Conservation (phyloP, 2,113 vertebrate genomes). For the Cheirogaleus medius region DNA sequence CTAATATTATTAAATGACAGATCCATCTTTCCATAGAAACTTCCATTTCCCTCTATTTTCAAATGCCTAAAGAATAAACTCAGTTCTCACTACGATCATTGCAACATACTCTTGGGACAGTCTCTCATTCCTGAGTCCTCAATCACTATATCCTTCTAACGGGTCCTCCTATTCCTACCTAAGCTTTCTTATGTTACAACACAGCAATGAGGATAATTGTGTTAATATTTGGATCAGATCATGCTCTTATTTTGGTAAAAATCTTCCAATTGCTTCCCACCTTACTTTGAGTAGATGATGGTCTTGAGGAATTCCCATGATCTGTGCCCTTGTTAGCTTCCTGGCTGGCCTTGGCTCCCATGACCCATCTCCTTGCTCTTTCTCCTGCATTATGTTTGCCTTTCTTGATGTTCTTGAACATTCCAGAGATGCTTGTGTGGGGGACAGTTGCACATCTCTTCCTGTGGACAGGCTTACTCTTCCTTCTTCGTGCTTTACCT, state of each 20-base stretch:
- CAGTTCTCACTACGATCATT: not conserved
- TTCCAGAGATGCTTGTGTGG: not conserved
- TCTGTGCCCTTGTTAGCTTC: not conserved
- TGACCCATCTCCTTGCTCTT: not conserved
- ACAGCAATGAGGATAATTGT: not conserved
- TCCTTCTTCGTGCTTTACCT: not conserved
- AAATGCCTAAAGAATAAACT: not conserved
- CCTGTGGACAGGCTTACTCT: rapidly evolving
- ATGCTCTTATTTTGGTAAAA: not conserved
- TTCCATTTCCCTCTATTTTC: not conserved
- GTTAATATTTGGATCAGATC: not conserved
- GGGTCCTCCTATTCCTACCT: not conserved
- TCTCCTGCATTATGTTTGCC: not conserved
- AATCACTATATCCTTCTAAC: not conserved
- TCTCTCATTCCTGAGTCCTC: not conserved
- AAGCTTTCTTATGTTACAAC: not conserved
- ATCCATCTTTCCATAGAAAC: not conserved
- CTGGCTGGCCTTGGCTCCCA: not conserved
- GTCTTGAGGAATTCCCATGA: not conserved
- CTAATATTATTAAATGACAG: not conserved
- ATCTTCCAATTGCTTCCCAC: not conserved
- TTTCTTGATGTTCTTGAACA: not conserved
- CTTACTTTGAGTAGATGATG: not conserved
- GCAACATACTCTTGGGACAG: rapidly evolving
- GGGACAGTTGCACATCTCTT: not conserved